Evolutionary conservation across 2,113 vertebrate genomes (phyloP).

Genomic region (Psammodynastes pulverulentus): DNA sequence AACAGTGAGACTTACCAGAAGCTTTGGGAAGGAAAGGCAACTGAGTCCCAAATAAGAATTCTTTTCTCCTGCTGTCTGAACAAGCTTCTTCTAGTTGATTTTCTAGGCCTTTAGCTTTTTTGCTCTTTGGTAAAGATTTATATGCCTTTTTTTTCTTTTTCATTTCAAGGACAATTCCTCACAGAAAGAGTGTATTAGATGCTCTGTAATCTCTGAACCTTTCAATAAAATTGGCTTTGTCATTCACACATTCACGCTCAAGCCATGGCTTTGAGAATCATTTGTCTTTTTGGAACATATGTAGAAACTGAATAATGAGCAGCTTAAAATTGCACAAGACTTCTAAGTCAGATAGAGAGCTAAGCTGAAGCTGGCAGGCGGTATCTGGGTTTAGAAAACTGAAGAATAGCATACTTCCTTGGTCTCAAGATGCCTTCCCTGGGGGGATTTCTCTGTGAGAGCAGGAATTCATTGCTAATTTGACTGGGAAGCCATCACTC

Average conservation of each 20-base stretch:
- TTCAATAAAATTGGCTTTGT: background rate
- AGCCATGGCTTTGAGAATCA: background rate
- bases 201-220: background rate
- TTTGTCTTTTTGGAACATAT: background rate
- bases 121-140: background rate
- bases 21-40: background rate
- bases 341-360: background rate
- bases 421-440: background rate
- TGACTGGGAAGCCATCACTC: background rate
- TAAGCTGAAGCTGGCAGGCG: background rate
- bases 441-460: background rate
- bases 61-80: background rate
- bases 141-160: background rate
- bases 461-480: background rate
- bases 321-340: background rate
- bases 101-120: background rate
- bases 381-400: background rate
- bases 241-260: background rate
- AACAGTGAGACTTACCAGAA: background rate
- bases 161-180: background rate
- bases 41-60: background rate
- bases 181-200: background rate
- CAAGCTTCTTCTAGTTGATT: background rate
- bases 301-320: background rate
- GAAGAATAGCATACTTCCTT: background rate